phyloP scores from a whole-genome alignment of 1,140 invertebrate genomes.

The Rhopalosiphum maidis region DNA sequence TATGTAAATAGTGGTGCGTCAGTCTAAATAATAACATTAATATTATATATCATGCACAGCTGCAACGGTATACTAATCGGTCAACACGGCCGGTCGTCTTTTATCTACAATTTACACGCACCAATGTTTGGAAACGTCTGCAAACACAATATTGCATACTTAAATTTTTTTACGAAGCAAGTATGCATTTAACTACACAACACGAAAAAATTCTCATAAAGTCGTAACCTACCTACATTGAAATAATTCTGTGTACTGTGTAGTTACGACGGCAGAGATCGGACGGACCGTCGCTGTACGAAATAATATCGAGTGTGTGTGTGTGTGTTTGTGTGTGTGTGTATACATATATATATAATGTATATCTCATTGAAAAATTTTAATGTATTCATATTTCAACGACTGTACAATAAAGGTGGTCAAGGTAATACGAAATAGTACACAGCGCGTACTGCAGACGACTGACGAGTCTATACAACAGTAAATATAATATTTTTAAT shows the following conservation, averaged over 20 bases:
- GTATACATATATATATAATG: neutral
- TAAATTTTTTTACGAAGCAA: neutral
- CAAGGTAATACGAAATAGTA: slow-evolving; percentile 33
- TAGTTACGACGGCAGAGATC: neutral
- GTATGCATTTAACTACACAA: neutral
- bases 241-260: neutral
- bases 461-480: neutral
- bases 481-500: neutral
- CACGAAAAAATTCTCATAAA: slow-evolving; percentile 10
- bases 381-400: slow-evolving; percentile 13
- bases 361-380: slow-evolving; percentile 17
- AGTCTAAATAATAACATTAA: neutral
- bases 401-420: neutral
- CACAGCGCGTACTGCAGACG: neutral
- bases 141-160: slow-evolving; percentile 1
- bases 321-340: neutral
- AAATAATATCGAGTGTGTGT: neutral
- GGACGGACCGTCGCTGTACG: neutral
- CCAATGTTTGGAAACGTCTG: neutral
- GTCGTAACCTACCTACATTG: neutral
- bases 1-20: neutral
- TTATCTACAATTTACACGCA: neutral
- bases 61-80: neutral
- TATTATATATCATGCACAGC: neutral
- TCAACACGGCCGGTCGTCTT: neutral